Conservation (phyloP, 2,797 vertebrate species). For the Jordanella pulchra region DNA sequence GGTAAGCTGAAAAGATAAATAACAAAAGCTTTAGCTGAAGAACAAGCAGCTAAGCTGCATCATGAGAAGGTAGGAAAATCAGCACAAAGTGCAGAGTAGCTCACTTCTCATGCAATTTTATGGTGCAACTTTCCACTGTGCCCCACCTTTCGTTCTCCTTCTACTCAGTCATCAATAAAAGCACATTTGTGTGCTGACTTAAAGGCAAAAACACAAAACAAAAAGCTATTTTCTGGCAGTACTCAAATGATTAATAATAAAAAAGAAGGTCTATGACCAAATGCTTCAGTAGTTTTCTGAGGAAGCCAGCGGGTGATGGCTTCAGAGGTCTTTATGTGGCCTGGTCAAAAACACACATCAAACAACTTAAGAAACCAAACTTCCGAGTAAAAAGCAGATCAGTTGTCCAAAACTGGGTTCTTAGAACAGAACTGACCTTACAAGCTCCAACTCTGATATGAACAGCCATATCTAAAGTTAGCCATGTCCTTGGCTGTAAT, state of each 20-base stretch:
- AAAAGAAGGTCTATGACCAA: constrained; percentile 32
- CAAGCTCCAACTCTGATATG: too few relatives aligned
- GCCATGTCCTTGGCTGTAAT: too few relatives aligned
- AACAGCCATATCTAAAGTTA: too few relatives aligned
- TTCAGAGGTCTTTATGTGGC: too few relatives aligned
- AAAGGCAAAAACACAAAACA: constrained; percentile 51
- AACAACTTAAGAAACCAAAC: constrained; percentile 29
- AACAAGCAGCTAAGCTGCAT: constrained; percentile 50
- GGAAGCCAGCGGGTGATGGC: background rate
- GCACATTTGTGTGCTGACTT: constrained; percentile 54
- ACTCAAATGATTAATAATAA: constrained; percentile 56
- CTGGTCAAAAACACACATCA: constrained; percentile 36
- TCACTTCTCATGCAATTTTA: constrained; percentile 39
- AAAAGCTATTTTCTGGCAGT: constrained; percentile 57
- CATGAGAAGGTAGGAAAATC: constrained; percentile 60
- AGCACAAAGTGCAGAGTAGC: constrained; percentile 53
- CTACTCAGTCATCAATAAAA: constrained; percentile 74
- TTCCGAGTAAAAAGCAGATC: constrained; percentile 31
- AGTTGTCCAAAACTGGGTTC: too few relatives aligned
- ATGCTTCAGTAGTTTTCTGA: constrained; percentile 29
- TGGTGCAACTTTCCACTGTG: constrained; percentile 23
- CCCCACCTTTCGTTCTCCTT: constrained; percentile 32
- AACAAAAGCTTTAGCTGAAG: constrained; percentile 36
- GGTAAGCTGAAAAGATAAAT: constrained; percentile 66
- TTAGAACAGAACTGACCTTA: too few relatives aligned